These are phyloP conservation scores for Netelia virgata DNA, from an alignment of 2,888 invertebrate genomes.

Conservation along the genomic window DNA sequence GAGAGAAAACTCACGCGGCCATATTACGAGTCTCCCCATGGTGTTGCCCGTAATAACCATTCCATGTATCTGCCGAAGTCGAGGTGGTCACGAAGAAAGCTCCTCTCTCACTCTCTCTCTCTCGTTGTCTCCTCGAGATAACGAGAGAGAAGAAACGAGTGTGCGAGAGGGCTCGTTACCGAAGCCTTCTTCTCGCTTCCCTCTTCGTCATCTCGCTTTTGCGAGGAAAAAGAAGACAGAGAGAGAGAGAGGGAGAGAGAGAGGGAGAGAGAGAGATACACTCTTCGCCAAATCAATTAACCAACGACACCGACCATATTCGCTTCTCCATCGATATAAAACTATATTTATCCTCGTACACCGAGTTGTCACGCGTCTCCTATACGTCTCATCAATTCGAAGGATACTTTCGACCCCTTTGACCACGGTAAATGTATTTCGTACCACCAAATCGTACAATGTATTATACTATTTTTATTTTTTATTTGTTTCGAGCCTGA, in stretches of 20 bases:
- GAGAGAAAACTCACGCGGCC: constrained; percentile 65
- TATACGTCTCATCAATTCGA: constrained; percentile 60
- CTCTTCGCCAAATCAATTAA: constrained; percentile 69
- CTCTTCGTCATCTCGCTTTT: constrained; percentile 30
- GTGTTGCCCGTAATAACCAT: constrained; percentile 83
- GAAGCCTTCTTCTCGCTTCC: constrained; percentile 57
- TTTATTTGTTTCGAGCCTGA: no score
- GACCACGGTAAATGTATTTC: background rate
- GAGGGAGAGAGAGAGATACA: constrained; percentile 33
- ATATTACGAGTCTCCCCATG: constrained; percentile 80
- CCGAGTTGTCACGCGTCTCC: constrained; percentile 53
- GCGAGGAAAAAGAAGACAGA: constrained; percentile 39
- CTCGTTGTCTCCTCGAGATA: constrained; percentile 40
- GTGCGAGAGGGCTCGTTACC: constrained; percentile 62
- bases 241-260: constrained; percentile 40
- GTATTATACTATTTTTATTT: no score
- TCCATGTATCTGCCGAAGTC: constrained; percentile 76
- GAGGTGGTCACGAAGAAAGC: constrained; percentile 63
- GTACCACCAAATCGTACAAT: no score
- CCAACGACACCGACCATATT: constrained; percentile 63
- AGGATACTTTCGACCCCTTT: constrained; percentile 58
- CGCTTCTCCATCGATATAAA: constrained; percentile 68
- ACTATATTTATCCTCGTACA: constrained; percentile 65
- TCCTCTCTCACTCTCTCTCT: constrained; percentile 21
- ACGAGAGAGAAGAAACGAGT: constrained; percentile 43